Evolutionary conservation across 2,888 invertebrate species (phyloP), one percentile per base, ranked within the genome.

Genomic region (Chesias legatella): DNA sequence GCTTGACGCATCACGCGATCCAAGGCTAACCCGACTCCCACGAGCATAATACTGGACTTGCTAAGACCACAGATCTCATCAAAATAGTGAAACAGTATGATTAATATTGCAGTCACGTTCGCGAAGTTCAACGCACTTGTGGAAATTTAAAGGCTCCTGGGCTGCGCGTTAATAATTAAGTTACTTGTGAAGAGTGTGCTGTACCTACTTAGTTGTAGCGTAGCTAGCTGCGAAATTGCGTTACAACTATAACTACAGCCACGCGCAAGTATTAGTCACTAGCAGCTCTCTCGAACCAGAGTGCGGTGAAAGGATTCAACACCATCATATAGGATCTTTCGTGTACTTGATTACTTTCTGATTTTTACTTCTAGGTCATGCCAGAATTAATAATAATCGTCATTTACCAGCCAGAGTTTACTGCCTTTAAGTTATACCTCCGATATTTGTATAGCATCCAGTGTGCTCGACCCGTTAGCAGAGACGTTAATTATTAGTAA

Each of bases 401-500:
- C 20, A 20, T 20, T 6, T 20, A 20, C 4, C 4, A 20, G 6
- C 6, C 3, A 4, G 20, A 6, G 20, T 20, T 5, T 5, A 20
- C 3, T 20, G 4, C 4, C 20, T 20, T 5, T 6, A 20, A 20
- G 4, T 20, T 20, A 5, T n/a, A n/a, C n/a, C n/a, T n/a, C n/a
- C n/a, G n/a, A 22, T 22, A 22, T 22, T 22, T 22, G 3, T 22
- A 21, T 7, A 5, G 33, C 33, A 9, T 32, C n/a, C 9, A 10
- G 17, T 30, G 1, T 1, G 20, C 17, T 7, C 13, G 10, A 3
- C 3, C 33, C 11, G 25, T 7, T 22, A 21, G 36, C 41, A 41
- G 37, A 22, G 21, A 28, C 34, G 38, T 46, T 38, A 46, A 42
- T 46, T 42, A 46, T 46, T 42, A 42, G 42, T 42, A 35, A 42